phyloP scores from a whole-genome alignment of 2,888 invertebrate genomes.

The Mimachlamys varia region DNA sequence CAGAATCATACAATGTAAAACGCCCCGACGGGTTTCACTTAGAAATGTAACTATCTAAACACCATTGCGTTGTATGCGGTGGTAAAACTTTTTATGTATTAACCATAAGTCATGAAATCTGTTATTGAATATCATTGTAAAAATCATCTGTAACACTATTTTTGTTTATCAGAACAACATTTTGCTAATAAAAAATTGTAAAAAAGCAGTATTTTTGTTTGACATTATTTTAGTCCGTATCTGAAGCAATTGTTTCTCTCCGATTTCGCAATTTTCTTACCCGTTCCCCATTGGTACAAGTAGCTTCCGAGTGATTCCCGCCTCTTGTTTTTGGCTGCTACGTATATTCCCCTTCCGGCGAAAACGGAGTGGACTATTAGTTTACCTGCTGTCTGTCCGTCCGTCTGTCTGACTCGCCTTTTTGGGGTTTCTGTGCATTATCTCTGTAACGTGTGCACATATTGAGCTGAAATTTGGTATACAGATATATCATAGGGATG shows the following conservation, averaged over 20 bases:
- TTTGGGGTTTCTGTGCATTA: too few relatives aligned
- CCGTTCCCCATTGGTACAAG: too few relatives aligned
- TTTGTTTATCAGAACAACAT: conserved; percentile 10
- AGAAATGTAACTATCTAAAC: not conserved
- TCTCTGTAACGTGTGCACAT: too few relatives aligned
- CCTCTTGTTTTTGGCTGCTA: too few relatives aligned
- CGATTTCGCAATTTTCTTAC: too few relatives aligned
- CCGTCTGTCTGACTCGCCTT: too few relatives aligned
- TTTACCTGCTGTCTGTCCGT: too few relatives aligned
- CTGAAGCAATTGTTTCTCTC: not conserved
- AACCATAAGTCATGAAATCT: not conserved
- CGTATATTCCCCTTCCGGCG: too few relatives aligned
- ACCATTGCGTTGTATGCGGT: not conserved
- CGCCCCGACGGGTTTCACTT: not conserved
- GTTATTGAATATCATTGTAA: not conserved
- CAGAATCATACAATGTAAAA: not conserved
- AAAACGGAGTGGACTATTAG: too few relatives aligned
- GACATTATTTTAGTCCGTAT: not conserved
- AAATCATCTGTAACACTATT: not conserved
- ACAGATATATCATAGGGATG: too few relatives aligned
- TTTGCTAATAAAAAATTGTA: not conserved
- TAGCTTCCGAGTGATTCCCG: too few relatives aligned
- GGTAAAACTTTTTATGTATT: not conserved
- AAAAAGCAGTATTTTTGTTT: not conserved
- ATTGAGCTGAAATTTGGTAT: too few relatives aligned